Evolutionary conservation across 2,797 vertebrate species (phyloP), one percentile per base, ranked within the genome.

Genomic region (Rachycentron canadum): DNA sequence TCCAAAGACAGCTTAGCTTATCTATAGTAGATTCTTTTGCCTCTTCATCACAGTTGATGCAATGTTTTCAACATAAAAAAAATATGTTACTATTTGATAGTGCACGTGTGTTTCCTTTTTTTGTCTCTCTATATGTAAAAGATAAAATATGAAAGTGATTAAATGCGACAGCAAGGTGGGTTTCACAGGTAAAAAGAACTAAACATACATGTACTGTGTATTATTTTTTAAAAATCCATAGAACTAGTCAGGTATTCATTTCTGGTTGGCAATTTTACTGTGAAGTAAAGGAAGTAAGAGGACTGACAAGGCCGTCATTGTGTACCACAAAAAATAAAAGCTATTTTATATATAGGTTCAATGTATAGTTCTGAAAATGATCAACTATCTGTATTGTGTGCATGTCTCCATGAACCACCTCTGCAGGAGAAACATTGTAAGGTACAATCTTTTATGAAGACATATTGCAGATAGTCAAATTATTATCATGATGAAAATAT

Each of bases 401-500:
- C 3, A 26, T 30, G 17, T 9, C 7, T 55, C 14, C 13, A 53
- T 73, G 30, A 52, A 72, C 14, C 11, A 28, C 10, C 3, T 11
- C 21, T 23, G 10, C 47, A 49, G 47, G 47, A 47, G 14, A 61
- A 60, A 55, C 16, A 2, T 16, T 49, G 45, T 11, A 30, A 45
- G 26, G 28, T 2, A 2, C 16, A n/a, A 14, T 8, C 17, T 69
- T 78, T 73, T 56, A 7, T 64, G 57, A 50, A 63, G n/a, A n/a
- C n/a, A n/a, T n/a, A n/a, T n/a, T n/a, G n/a, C 58, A 30, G 63
- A 55, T 62, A 69, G 16, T 50, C 49, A 57, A 72, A 61, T 65
- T 1, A 50, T 9, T 11, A 10, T 28, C 61, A 45, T n/a, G 25
- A 17, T 68, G 21, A 63, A 58, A 58, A 34, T 36, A 60, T 49